Percentiles rank a stretch among this genome's conserved stretches.
Conservation (phyloP, 1,140 invertebrate species). For the Subanguina moxae region DNA sequence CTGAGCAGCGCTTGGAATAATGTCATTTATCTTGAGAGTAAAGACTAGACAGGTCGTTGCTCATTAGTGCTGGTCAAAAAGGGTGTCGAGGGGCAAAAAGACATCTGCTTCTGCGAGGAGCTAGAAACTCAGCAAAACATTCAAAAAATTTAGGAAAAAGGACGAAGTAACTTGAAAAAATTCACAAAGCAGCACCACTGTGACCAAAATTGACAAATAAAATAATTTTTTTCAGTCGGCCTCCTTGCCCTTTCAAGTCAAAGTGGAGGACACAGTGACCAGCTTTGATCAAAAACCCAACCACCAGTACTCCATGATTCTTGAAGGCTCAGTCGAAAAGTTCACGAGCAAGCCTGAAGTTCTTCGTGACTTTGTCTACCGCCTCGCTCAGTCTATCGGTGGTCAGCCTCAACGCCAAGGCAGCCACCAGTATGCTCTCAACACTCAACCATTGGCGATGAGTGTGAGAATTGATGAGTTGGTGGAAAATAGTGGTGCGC, state of each 20-base stretch:
- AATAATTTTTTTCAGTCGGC: conserved; percentile 16
- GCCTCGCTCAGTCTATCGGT: conserved; percentile 10
- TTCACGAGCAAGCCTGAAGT: conserved; percentile 15
- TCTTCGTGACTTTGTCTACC: conserved; percentile 30
- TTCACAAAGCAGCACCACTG: too few species aligned
- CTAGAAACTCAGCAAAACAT: too few species aligned
- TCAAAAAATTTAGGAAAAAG: neutral
- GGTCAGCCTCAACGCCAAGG: neutral
- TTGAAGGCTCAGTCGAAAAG: conserved; percentile 17
- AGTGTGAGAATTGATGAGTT: neutral
- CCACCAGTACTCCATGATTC: conserved; percentile 17
- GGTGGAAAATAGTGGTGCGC: neutral
- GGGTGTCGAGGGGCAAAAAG: too few species aligned
- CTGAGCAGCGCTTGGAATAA: too few species aligned
- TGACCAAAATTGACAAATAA: too few species aligned
- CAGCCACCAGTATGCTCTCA: neutral
- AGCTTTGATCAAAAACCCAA: conserved; percentile 13
- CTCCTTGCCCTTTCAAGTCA: conserved; percentile 29
- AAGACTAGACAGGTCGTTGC: too few species aligned
- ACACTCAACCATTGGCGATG: neutral
- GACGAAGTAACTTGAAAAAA: neutral
- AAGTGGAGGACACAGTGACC: conserved; percentile 13
- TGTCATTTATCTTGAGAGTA: too few species aligned
- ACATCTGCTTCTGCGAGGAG: too few species aligned
- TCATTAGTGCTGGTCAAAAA: too few species aligned